These are phyloP conservation scores for Aphrocallistes beatrix DNA, from an alignment of 37 sponge, comb jelly and placozoan species.

Conservation along the genomic window DNA sequence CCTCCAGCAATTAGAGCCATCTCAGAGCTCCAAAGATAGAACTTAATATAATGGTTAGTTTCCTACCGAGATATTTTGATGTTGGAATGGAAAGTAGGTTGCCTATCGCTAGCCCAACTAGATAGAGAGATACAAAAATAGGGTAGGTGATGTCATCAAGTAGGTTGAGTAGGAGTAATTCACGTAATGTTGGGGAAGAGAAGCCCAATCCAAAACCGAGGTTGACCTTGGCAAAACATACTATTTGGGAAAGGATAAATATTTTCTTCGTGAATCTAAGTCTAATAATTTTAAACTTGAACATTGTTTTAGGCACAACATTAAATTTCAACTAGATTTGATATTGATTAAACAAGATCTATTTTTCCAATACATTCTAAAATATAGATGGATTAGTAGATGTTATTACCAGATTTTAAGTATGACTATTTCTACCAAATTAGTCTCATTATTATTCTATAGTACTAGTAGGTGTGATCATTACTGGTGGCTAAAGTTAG, in stretches of 20 bases:
- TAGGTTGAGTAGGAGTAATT: neutral
- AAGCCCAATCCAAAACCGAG: neutral
- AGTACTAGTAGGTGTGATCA: no score
- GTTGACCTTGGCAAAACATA: neutral
- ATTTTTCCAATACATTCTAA: no score
- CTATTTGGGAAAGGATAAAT: neutral
- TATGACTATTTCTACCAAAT: no score
- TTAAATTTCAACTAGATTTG: no score
- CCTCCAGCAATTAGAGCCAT: neutral
- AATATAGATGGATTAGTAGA: no score
- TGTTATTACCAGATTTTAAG: no score
- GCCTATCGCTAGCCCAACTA: neutral
- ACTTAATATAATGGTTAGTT: neutral
- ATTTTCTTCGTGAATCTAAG: neutral
- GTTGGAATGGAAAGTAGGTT: neutral
- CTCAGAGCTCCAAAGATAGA: neutral
- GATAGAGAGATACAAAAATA: neutral
- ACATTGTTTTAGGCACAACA: no score
- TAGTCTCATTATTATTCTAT: no score
- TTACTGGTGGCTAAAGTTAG: no score
- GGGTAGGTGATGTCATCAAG: neutral
- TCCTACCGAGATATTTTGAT: conserved; percentile 1
- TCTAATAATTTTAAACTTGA: no score
- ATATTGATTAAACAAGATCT: no score
- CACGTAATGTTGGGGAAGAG: neutral